Conservation (phyloP, 2,888 invertebrate genomes). For the Megamerina dolium region DNA sequence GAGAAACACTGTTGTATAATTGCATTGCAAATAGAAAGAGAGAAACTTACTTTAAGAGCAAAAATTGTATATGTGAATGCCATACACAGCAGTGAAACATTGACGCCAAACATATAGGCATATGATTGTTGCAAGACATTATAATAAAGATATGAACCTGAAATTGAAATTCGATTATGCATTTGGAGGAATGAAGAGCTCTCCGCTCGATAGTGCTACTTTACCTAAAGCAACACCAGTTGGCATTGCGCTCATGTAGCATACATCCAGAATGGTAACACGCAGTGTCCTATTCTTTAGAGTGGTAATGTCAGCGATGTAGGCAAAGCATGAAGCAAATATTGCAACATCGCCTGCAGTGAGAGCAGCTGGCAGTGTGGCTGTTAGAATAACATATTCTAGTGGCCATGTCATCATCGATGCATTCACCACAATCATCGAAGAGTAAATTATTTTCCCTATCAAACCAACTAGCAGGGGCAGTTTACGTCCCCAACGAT, state of each 20-base stretch:
- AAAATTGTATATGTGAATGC: slow-evolving; percentile 62
- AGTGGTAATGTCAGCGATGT: slow-evolving; percentile 72
- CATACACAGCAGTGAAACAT: slow-evolving; percentile 56
- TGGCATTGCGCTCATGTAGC: slow-evolving; percentile 78
- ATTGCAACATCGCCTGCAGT: slow-evolving; percentile 76
- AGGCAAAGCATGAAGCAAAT: slow-evolving; percentile 72
- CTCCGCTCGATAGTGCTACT: slow-evolving; percentile 18
- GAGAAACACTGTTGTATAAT: not conserved
- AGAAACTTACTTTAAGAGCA: slow-evolving; percentile 52
- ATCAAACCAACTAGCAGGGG: slow-evolving; percentile 65
- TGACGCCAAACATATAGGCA: slow-evolving; percentile 67
- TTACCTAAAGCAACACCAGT: slow-evolving; percentile 70
- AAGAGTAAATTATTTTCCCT: slow-evolving; percentile 70
- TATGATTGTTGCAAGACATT: slow-evolving; percentile 60
- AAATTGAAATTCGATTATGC: slow-evolving; percentile 24
- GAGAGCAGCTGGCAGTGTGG: slow-evolving; percentile 68
- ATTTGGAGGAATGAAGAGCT: not conserved
- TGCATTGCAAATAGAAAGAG: not conserved
- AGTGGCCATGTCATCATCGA: slow-evolving; percentile 62
- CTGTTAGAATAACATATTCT: slow-evolving; percentile 68
- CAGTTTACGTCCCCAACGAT: slow-evolving; percentile 69
- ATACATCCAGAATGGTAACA: slow-evolving; percentile 74
- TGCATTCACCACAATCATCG: slow-evolving; percentile 68
- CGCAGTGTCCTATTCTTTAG: slow-evolving; percentile 66
- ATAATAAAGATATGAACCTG: slow-evolving; percentile 62